Conservation (phyloP, 2,888 invertebrate species). For the Beris morrisii region DNA sequence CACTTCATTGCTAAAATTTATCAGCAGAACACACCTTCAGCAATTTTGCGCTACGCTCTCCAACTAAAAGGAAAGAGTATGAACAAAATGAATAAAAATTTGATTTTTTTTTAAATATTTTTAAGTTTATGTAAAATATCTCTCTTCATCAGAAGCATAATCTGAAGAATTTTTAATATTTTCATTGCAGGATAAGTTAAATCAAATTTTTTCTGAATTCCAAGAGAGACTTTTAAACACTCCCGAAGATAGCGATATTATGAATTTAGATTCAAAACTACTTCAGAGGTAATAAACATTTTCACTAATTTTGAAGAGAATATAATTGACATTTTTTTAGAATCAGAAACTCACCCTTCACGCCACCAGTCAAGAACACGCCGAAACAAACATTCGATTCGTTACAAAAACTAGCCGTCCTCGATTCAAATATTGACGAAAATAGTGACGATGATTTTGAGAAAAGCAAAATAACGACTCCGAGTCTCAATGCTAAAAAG, state of each 20-base stretch:
- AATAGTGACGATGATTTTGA: conserved; percentile 30
- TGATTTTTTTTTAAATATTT: too few species aligned
- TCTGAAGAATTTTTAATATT: not conserved
- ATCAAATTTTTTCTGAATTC: conserved; percentile 35
- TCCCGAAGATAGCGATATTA: conserved; percentile 31
- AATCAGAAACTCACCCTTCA: conserved; percentile 33
- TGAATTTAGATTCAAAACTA: conserved; percentile 33
- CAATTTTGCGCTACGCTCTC: too few species aligned
- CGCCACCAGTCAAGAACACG: not conserved
- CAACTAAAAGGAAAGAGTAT: too few species aligned
- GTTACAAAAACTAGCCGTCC: not conserved
- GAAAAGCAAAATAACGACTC: conserved; percentile 1
- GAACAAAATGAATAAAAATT: too few species aligned
- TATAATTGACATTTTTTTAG: conserved; percentile 3
- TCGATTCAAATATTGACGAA: conserved; percentile 7
- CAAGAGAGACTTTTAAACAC: conserved; percentile 35
- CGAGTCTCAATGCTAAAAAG: conserved; percentile 9
- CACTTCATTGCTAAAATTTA: too few species aligned
- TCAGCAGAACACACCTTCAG: too few species aligned
- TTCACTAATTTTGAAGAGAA: not conserved
- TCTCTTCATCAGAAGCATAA: too few species aligned
- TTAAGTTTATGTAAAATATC: too few species aligned
- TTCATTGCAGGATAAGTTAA: conserved; percentile 33
- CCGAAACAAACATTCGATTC: conserved; percentile 7
- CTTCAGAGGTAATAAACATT: conserved; percentile 29